These are phyloP conservation scores for Cerceris rybyensis DNA, from an alignment of 2,888 invertebrate species.

Conservation along the genomic window DNA sequence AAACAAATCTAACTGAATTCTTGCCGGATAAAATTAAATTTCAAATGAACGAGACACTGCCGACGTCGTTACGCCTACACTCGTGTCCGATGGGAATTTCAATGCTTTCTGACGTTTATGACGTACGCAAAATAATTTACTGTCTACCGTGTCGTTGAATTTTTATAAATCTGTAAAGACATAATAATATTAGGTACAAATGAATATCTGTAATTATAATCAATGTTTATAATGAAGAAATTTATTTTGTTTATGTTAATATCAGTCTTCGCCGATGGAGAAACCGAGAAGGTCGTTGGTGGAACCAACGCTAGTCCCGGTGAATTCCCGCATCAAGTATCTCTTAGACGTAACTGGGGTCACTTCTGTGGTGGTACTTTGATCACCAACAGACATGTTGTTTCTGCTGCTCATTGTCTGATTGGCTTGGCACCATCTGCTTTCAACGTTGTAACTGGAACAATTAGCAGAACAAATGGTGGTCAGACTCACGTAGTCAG, in stretches of 20 bases:
- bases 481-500: constrained; percentile 46
- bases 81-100: too few relatives aligned
- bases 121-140: too few relatives aligned
- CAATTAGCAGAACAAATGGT: neutral
- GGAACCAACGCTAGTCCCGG: constrained; percentile 54
- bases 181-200: too few relatives aligned
- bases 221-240: too few relatives aligned
- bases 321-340: constrained; percentile 69
- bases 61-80: too few relatives aligned
- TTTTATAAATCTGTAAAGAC: too few relatives aligned
- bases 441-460: constrained; percentile 43
- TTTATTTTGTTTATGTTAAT: neutral
- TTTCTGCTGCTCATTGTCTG: constrained; percentile 72
- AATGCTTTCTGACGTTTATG: too few relatives aligned
- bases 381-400: constrained; percentile 54
- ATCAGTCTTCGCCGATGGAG: constrained; percentile 39
- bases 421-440: neutral
- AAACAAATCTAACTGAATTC: too few relatives aligned
- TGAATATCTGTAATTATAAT: too few relatives aligned
- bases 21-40: too few relatives aligned
- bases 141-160: too few relatives aligned
- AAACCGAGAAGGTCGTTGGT: constrained; percentile 62
- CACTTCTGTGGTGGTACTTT: constrained; percentile 71
- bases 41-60: too few relatives aligned
- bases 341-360: constrained; percentile 46